A percentile compares a stretch with the other conserved stretches of the same genome.
Evolutionary conservation across 2,888 invertebrate species (phyloP).

Genomic region (Dicyrtoma fusca): DNA sequence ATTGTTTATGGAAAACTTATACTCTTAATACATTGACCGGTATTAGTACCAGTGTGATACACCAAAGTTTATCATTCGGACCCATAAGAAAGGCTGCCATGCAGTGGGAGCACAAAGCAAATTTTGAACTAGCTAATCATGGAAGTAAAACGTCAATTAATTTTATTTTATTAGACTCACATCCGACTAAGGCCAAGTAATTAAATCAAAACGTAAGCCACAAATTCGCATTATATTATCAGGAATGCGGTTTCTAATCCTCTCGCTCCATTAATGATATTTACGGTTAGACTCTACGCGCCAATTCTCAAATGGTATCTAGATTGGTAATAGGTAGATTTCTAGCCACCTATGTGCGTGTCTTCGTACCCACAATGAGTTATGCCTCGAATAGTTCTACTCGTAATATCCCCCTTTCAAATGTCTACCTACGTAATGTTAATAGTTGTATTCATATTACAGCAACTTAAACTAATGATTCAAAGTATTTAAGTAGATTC

Average conservation of each 20-base stretch:
- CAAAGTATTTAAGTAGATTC: too few species aligned
- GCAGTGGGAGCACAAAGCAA: not conserved
- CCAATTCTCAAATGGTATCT: not conserved
- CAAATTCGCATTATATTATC: conserved; percentile 13
- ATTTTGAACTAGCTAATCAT: conserved; percentile 6
- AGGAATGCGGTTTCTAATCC: not conserved
- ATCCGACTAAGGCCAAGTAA: conserved; percentile 31
- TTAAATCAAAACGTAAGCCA: conserved; percentile 26
- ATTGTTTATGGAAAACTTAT: too few species aligned
- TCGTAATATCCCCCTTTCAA: too few species aligned
- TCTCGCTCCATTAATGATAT: conserved; percentile 7
- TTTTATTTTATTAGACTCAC: conserved; percentile 35
- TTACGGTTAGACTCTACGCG: not conserved
- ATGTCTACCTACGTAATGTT: too few species aligned
- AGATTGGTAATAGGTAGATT: not conserved
- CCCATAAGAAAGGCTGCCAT: too few species aligned
- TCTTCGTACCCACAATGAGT: too few species aligned
- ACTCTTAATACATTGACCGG: too few species aligned
- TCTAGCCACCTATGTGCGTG: not conserved
- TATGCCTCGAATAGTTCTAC: too few species aligned
- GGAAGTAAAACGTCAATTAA: conserved; percentile 21
- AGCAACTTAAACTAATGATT: too few species aligned
- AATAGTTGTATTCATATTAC: too few species aligned
- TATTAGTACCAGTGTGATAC: too few species aligned
- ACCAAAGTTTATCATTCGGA: too few species aligned